A percentile compares a stretch with the other conserved stretches of the same genome.
phyloP scores from a whole-genome alignment of 2,113 vertebrate species.

The Xenopus borealis region DNA sequence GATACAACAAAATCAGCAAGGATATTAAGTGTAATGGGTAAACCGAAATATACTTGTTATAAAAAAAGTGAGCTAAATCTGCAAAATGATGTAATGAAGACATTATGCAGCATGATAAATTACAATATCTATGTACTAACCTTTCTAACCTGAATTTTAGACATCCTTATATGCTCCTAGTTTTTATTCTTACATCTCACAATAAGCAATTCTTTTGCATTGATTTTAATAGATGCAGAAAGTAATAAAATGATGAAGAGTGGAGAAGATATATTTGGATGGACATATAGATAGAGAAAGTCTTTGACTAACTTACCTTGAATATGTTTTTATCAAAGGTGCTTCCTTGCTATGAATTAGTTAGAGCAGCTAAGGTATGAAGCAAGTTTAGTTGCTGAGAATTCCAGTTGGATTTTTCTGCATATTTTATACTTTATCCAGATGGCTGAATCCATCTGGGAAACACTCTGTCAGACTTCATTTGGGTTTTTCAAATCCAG shows the following conservation, averaged over 20 bases:
- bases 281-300: no score
- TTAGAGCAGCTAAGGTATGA: conserved; percentile 3
- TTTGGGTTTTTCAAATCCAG: conserved; percentile 30
- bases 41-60: conserved; percentile 18
- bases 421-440: conserved; percentile 15
- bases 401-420: background rate
- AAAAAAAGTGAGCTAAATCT: conserved; percentile 22
- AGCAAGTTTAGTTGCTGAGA: background rate
- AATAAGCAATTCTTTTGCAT: conserved; percentile 28
- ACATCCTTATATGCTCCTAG: conserved; percentile 13
- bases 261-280: background rate
- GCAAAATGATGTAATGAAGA: conserved; percentile 2
- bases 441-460: conserved; percentile 36
- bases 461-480: conserved; percentile 34
- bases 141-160: background rate
- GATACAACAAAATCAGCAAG: conserved; percentile 4
- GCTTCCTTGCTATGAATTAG: conserved; percentile 15
- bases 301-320: conserved; percentile 15
- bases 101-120: conserved; percentile 16
- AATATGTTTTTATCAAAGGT: background rate
- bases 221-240: conserved; percentile 26
- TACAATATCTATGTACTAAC: conserved; percentile 1
- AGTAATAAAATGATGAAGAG: conserved; percentile 16
- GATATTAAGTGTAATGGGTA: conserved; percentile 7
- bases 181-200: conserved; percentile 33